Evolutionary conservation across 2,888 invertebrate species (phyloP).

Genomic region (Ormyrus thymus): DNA sequence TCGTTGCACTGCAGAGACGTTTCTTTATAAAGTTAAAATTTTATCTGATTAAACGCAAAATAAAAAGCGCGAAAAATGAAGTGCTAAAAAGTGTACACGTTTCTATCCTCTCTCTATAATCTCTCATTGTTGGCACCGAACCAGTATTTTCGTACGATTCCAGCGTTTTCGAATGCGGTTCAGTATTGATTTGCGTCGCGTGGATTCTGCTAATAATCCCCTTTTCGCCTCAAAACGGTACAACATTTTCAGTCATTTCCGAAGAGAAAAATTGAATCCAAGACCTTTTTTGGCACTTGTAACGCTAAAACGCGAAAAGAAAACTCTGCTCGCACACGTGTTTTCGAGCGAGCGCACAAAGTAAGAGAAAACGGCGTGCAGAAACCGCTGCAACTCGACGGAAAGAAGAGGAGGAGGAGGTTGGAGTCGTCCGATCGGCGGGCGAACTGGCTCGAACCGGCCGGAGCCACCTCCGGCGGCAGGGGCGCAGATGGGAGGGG

Average conservation of each 20-base stretch:
- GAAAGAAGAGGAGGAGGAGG: slow-evolving; percentile 14
- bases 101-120: too few relatives aligned
- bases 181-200: background rate
- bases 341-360: background rate
- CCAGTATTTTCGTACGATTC: background rate
- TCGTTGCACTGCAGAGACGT: too few relatives aligned
- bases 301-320: too few relatives aligned
- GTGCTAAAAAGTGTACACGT: too few relatives aligned
- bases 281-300: too few relatives aligned
- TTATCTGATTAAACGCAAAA: too few relatives aligned
- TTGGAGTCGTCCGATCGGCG: slow-evolving; percentile 24
- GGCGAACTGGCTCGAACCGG: slow-evolving; percentile 71
- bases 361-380: slow-evolving; percentile 22
- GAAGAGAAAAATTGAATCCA: too few relatives aligned
- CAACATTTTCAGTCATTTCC: too few relatives aligned
- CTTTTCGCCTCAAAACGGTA: too few relatives aligned
- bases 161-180: slow-evolving; percentile 12
- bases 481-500: slow-evolving; percentile 21
- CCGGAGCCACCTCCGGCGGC: slow-evolving; percentile 61
- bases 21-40: too few relatives aligned
- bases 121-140: background rate
- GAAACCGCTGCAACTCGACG: slow-evolving; percentile 4
- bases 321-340: background rate
- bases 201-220: background rate
- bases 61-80: too few relatives aligned